Percentiles rank a stretch among this genome's conserved stretches.
phyloP scores from a whole-genome alignment of 2,888 invertebrate genomes.

The Dynastes maya region DNA sequence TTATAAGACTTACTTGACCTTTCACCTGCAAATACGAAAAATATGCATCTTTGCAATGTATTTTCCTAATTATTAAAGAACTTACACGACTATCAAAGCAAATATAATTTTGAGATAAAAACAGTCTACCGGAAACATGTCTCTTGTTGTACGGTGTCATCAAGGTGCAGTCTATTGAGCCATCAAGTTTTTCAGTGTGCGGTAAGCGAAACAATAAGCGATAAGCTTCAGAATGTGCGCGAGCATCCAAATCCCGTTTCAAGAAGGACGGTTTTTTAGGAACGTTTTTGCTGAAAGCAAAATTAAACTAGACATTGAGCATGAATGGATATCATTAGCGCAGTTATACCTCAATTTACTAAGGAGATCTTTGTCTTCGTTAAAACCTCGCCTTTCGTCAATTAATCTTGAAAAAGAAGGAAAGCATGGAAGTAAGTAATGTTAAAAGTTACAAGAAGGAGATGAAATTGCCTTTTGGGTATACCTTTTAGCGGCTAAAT shows the following conservation, averaged over 20 bases:
- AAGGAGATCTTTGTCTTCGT: constrained; percentile 89
- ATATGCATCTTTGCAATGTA: background rate
- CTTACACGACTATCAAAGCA: constrained; percentile 96
- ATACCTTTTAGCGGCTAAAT: constrained; percentile 94
- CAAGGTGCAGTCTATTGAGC: constrained; percentile 90
- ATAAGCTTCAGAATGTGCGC: constrained; percentile 94
- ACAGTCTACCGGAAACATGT: constrained; percentile 90
- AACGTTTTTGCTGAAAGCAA: constrained; percentile 81
- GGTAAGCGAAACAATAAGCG: constrained; percentile 89
- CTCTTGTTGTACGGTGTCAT: constrained; percentile 97
- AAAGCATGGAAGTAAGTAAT: constrained; percentile 49
- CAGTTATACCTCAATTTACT: constrained; percentile 80
- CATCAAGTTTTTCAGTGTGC: constrained; percentile 92
- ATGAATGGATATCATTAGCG: too few relatives aligned
- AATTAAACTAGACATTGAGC: too few relatives aligned
- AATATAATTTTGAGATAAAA: constrained; percentile 93
- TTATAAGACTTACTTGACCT: constrained; percentile 87
- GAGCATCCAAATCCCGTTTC: constrained; percentile 95
- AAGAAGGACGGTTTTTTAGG: constrained; percentile 93
- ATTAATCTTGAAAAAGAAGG: constrained; percentile 78
- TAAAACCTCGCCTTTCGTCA: constrained; percentile 92
- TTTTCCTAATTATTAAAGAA: constrained; percentile 56
- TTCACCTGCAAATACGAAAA: constrained; percentile 75
- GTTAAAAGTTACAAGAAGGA: too few relatives aligned
- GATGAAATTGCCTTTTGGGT: too few relatives aligned